Base-by-base conservation (phyloP, 2,113 vertebrate species). In the Scolopax mira region DNA sequence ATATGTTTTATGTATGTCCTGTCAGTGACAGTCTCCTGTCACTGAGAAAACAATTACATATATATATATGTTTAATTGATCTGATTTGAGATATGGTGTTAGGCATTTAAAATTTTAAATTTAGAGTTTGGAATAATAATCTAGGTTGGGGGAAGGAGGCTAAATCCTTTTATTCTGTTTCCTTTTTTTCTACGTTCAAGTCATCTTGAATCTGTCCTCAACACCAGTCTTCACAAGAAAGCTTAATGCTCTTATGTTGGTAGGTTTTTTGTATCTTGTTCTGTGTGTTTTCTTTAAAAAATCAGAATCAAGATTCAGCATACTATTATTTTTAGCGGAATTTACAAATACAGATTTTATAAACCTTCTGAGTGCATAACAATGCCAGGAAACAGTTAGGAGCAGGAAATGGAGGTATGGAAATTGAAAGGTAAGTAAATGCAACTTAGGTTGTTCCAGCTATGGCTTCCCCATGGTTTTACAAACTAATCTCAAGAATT, bases 131-230 rank as follows among this genome's bases (percentile, higher is more conserved):
- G 16, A 55, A 78, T 65, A 67, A 49, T 39, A 48, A 84, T 11
- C 16, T 46, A 7, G 0, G 5, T 55, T 31, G 3, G 1, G 5
- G 5, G 5, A 71, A 62, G 18, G 6, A 79, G 12, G 4, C 3
- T 81, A 5, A 58, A 3, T 7, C 16, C 3, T 42, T 69, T 80
- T n/a, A 4, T 35, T 48, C 6, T 31, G 1, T 83, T 88, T 54
- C 5, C 0, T 4, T 70, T 51, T 51, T 44, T 25, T 27, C 15
- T 27, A 9, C 6, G 7, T n/a, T 61, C 5, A 61, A 80, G 14
- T 49, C 1, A 11, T 27, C n/a, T 73, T 74, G 6, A 81, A 49
- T 66, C 4, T 49, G 9, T 33, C 21, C 73, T 81, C 33, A 66
- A 61, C 13, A 39, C 1, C 25, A 69, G 13, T 3, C 15, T 72